These are phyloP conservation scores for Fabriciana adippe DNA, from an alignment of 2,888 invertebrate genomes.

Conservation along the genomic window DNA sequence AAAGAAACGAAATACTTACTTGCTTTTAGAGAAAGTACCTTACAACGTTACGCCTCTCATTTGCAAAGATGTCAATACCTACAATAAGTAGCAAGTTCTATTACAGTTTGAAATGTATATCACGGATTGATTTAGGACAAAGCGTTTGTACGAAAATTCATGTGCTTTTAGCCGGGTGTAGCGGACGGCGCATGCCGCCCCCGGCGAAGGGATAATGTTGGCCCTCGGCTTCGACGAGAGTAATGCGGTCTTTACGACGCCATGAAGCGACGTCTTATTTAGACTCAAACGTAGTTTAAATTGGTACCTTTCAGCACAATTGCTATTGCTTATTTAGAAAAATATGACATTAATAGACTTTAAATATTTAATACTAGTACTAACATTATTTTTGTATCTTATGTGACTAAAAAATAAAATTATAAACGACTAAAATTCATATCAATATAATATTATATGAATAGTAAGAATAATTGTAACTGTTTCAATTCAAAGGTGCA, in stretches of 20 bases:
- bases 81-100: slow-evolving; percentile 14
- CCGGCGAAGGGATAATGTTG: slow-evolving; percentile 67
- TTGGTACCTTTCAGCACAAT: slow-evolving; percentile 78
- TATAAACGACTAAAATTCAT: no score
- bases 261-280: slow-evolving; percentile 78
- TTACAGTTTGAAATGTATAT: slow-evolving; percentile 22
- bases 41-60: no score
- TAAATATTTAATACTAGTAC: neutral
- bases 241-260: slow-evolving; percentile 76
- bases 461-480: slow-evolving; percentile 6
- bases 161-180: slow-evolving; percentile 34
- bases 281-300: slow-evolving; percentile 70
- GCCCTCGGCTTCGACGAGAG: slow-evolving; percentile 73
- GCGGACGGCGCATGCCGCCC: slow-evolving; percentile 54
- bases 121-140: slow-evolving; percentile 24
- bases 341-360: neutral
- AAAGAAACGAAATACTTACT: no score
- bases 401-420: no score
- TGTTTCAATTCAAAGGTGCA: slow-evolving; percentile 36
- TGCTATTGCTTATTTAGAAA: slow-evolving; percentile 46
- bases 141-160: slow-evolving; percentile 35
- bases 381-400: neutral
- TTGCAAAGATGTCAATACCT: neutral
- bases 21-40: no score
- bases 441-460: neutral